phyloP scores from a whole-genome alignment of 2,888 invertebrate species.

The Xanthorhoe designata region DNA sequence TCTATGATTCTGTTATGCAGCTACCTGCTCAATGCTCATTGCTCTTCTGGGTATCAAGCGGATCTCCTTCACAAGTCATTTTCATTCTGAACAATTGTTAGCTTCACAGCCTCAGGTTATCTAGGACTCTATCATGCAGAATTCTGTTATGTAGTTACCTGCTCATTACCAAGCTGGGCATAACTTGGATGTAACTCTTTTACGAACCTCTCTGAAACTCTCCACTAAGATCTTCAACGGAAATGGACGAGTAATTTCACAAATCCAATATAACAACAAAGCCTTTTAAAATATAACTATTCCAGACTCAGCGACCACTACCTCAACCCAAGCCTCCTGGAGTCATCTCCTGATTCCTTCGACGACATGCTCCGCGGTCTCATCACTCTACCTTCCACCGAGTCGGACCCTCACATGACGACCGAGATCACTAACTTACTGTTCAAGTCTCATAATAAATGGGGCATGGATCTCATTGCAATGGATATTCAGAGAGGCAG shows the following conservation, averaged over 20 bases:
- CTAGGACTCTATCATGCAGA: constrained; percentile 82
- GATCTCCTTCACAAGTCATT: constrained; percentile 66
- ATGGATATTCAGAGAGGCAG: constrained; percentile 88
- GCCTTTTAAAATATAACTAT: not conserved
- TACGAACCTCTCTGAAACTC: too few species aligned
- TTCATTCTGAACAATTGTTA: constrained; percentile 41
- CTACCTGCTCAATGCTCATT: constrained; percentile 73
- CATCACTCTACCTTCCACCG: constrained; percentile 82
- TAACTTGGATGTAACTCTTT: too few species aligned
- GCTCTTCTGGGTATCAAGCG: constrained; percentile 58
- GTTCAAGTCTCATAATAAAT: constrained; percentile 71
- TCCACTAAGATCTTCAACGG: too few species aligned
- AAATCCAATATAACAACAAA: too few species aligned
- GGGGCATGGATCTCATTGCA: constrained; percentile 87
- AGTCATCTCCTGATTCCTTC: constrained; percentile 73
- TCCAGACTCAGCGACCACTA: constrained; percentile 84
- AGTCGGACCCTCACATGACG: constrained; percentile 84
- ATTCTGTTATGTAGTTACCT: constrained; percentile 70
- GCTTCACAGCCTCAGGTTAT: constrained; percentile 88
- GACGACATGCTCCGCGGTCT: constrained; percentile 85
- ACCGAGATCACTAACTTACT: constrained; percentile 79
- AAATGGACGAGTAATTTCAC: too few species aligned
- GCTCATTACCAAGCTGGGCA: constrained; percentile 65
- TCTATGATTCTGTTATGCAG: constrained; percentile 78
- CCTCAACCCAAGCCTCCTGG: constrained; percentile 84